Conservation (phyloP, 2,113 vertebrate genomes). For the Clarias gariepinus region DNA sequence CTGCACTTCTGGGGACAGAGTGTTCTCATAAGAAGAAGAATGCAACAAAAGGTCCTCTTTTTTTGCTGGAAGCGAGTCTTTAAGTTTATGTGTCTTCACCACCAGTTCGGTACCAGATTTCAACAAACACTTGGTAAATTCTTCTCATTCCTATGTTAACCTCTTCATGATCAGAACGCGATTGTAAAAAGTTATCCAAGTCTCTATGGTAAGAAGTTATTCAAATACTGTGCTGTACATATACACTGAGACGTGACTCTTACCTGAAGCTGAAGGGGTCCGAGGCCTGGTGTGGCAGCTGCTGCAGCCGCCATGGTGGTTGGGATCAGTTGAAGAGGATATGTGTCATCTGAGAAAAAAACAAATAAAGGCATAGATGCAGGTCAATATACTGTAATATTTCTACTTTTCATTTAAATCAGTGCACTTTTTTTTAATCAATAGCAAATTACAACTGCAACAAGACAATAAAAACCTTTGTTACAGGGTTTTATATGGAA, state of each 20-base stretch:
- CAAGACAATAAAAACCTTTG: background rate
- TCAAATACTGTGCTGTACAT: background rate
- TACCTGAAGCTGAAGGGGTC: slow-evolving; percentile 97
- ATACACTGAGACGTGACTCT: slow-evolving; percentile 56
- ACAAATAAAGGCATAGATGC: slow-evolving; percentile 68
- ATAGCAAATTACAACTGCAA: background rate
- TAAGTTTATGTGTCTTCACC: background rate
- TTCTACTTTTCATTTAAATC: background rate
- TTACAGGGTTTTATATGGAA: too few relatives aligned
- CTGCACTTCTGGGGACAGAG: slow-evolving; percentile 5
- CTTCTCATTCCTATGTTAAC: background rate
- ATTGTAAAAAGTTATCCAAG: background rate
- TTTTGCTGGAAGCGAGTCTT: background rate
- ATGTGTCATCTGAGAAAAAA: slow-evolving; percentile 90
- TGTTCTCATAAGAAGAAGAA: background rate
- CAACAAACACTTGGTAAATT: background rate
- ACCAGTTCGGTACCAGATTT: background rate
- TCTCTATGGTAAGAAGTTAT: background rate
- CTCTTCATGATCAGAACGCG: background rate
- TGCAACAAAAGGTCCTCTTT: background rate
- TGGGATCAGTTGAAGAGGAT: slow-evolving; percentile 98
- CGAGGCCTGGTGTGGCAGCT: slow-evolving; percentile 89
- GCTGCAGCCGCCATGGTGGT: slow-evolving; percentile 97
- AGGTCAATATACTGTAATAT: background rate
- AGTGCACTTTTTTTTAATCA: background rate